Base-by-base conservation (phyloP, 2,888 invertebrate species). In the Agonopterix arenella region DNA sequence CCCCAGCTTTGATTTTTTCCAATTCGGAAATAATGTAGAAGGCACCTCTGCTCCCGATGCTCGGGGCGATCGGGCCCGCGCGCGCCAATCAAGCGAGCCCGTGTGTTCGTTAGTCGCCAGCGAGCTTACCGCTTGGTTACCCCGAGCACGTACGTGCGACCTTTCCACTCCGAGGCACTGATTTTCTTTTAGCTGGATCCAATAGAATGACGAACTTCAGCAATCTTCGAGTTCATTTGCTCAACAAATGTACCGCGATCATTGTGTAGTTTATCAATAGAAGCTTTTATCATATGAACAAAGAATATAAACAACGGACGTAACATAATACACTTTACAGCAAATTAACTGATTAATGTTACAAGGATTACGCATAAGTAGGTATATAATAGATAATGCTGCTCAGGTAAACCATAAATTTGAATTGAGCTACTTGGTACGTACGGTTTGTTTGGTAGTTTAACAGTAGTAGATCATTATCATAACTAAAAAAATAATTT, bases 1-100 rank as follows among this genome's bases (percentile, higher is more conserved):
- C 13, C 13, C 13, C 13, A 75, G 84, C 84, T 85, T 84, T 88
- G 88, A 88, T 88, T 89, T 89, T 86, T 89, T 85, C 79, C 82
- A 75, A 85, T 85, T 78, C 78, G 79, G 79, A 81, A 80, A 80
- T 85, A 85, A 88, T 88, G 83, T 79, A 78, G 77, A 73, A 73
- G 74, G 79, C 77, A 76, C 28, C 28, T 28, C 7, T 28, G 28
- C 28, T 28, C 28, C 5, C 71, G 75, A 70, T 64, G 76, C 79
- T 67, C 66, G 69, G 70, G 80, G 82, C 84, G 75, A 81, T 77
- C 79, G 71, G 61, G 61, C 58, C 62, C 61, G 58, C 65, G 69
- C 64, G 76, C 70, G 70, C 83, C 85, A 86, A 85, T 88, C 88
- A 86, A 69, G 68, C 78, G 78, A 64, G 64, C 59, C 59, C 60